Percentiles rank a stretch among this genome's conserved stretches.
Conservation (phyloP, 2,888 invertebrate genomes). For the Diachrysia chrysitis region DNA sequence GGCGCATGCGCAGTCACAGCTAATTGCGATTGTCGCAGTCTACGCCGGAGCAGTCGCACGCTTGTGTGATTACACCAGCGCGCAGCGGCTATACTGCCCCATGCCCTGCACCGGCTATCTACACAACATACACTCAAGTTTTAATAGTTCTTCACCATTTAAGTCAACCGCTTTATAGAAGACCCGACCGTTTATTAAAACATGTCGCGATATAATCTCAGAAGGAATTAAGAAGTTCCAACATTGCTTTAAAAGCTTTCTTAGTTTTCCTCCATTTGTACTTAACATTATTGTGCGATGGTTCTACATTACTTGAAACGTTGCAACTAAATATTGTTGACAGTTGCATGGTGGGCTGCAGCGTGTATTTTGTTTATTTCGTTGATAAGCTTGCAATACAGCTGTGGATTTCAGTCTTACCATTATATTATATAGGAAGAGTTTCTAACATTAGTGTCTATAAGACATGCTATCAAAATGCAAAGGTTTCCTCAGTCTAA, state of each 20-base stretch:
- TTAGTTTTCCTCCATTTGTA: not conserved
- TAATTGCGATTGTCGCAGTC: conserved; percentile 21
- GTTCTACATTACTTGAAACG: no score
- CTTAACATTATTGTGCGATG: no score
- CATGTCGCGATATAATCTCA: not conserved
- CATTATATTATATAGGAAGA: not conserved
- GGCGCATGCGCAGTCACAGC: conserved; percentile 9
- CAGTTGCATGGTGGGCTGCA: not conserved
- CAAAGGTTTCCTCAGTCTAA: not conserved
- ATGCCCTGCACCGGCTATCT: not conserved
- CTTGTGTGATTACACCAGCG: not conserved
- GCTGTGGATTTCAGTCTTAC: not conserved
- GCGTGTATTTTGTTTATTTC: not conserved
- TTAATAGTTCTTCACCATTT: conserved; percentile 7
- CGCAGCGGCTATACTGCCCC: not conserved
- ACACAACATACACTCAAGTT: conserved; percentile 8
- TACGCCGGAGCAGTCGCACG: conserved; percentile 12
- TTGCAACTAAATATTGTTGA: not conserved
- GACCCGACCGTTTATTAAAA: conserved; percentile 2
- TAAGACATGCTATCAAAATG: not conserved
- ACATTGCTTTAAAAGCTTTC: not conserved
- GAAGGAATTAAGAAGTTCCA: conserved; percentile 1
- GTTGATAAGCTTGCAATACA: not conserved
- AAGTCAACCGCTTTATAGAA: conserved; percentile 7
- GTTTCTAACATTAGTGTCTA: not conserved